Evolutionary conservation across 2,797 vertebrate genomes (phyloP).

Genomic region (Sylvilagus floridanus): DNA sequence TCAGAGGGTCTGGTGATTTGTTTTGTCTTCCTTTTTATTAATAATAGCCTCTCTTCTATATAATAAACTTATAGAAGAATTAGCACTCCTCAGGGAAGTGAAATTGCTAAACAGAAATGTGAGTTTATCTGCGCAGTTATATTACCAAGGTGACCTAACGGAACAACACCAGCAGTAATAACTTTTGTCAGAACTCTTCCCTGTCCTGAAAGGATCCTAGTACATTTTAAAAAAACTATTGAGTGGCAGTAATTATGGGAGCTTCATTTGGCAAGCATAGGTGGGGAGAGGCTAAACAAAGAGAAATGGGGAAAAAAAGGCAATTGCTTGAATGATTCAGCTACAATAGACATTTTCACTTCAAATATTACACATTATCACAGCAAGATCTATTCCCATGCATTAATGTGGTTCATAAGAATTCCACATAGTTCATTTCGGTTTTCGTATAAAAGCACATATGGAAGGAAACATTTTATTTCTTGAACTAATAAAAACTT

Average conservation of each 20-base stretch:
- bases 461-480: slow-evolving; percentile 30
- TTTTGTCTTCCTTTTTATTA: slow-evolving; percentile 52
- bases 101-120: background rate
- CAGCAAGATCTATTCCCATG: background rate
- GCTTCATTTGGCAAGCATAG: background rate
- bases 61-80: slow-evolving; percentile 32
- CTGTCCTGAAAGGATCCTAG: background rate
- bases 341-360: slow-evolving; percentile 39
- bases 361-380: background rate
- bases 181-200: background rate
- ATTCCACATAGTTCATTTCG: slow-evolving; percentile 40
- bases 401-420: slow-evolving; percentile 20
- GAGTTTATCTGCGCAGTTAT: background rate
- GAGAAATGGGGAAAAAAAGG: slow-evolving; percentile 22
- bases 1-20: slow-evolving; percentile 4
- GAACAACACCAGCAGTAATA: background rate
- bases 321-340: background rate
- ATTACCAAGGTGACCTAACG: background rate
- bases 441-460: slow-evolving; percentile 29
- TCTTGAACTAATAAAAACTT: background rate
- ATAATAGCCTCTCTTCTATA: slow-evolving; percentile 1
- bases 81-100: background rate
- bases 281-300: background rate
- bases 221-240: background rate
- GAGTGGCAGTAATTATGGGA: background rate